Evolutionary conservation across 2,113 vertebrate genomes (phyloP).

Genomic region (Mobula hypostoma): DNA sequence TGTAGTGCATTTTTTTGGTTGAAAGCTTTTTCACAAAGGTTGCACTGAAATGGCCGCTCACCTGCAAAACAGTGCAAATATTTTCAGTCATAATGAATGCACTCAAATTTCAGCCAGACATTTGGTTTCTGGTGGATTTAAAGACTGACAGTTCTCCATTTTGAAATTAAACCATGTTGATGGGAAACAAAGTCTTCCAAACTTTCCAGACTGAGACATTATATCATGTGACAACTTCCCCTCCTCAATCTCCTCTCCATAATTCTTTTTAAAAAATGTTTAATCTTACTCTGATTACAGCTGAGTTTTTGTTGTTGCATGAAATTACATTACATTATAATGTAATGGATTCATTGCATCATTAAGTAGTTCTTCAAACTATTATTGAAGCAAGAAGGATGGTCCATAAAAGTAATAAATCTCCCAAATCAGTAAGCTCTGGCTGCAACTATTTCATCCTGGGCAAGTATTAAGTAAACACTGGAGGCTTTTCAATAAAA

Average conservation of each 20-base stretch:
- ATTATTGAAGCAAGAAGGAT: neutral
- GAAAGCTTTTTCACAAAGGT: conserved; percentile 87
- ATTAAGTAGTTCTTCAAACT: neutral
- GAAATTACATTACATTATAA: neutral
- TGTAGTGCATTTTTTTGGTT: conserved; percentile 98
- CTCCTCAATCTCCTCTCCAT: neutral
- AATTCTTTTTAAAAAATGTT: neutral
- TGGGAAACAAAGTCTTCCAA: neutral
- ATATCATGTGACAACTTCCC: neutral
- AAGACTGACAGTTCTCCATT: neutral
- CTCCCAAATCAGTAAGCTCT: neutral
- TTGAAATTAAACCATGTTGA: neutral
- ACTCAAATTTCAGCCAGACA: neutral
- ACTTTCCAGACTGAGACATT: neutral
- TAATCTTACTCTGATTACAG: neutral
- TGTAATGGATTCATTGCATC: neutral
- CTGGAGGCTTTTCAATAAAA: neutral
- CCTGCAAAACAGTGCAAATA: conserved; percentile 55
- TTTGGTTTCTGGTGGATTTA: neutral
- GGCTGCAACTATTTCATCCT: no score
- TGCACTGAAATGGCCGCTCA: conserved; percentile 86
- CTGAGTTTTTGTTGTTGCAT: neutral
- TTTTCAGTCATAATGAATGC: neutral
- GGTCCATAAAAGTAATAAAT: neutral
- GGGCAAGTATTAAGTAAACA: neutral